Evolutionary conservation across 2,113 vertebrate genomes (phyloP).

Genomic region (Barnardius zonarius): DNA sequence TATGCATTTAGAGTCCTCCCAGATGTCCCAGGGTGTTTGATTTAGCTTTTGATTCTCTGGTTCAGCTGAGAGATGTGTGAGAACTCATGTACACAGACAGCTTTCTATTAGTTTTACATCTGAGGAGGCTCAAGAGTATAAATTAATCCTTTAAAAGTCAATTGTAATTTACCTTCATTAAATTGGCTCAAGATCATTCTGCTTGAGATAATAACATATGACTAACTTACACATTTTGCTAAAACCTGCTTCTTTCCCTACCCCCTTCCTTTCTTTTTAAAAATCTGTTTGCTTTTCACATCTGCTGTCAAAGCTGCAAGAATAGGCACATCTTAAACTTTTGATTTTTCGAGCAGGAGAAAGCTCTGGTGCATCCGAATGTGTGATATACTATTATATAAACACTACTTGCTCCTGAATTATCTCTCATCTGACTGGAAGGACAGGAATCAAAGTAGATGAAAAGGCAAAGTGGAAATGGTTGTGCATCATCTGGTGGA

Average conservation of each 20-base stretch:
- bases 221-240: background rate
- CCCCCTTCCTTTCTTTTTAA: background rate
- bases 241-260: background rate
- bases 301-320: background rate
- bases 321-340: background rate
- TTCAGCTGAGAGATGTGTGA: background rate
- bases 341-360: background rate
- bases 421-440: background rate
- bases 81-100: background rate
- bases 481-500: background rate
- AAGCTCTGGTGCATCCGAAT: background rate
- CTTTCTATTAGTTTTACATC: background rate
- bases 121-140: conserved; percentile 12
- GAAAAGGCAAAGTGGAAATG: background rate
- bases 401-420: background rate
- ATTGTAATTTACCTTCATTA: conserved; percentile 15
- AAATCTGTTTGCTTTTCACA: background rate
- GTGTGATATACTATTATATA: background rate
- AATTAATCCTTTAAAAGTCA: conserved; percentile 46
- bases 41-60: conserved; percentile 6
- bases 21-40: background rate
- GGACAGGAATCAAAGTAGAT: background rate
- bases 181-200: background rate
- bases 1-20: background rate
- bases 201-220: background rate